phyloP scores from a whole-genome alignment of 2,797 vertebrate species.

The Enteromius thamalakanensis region DNA sequence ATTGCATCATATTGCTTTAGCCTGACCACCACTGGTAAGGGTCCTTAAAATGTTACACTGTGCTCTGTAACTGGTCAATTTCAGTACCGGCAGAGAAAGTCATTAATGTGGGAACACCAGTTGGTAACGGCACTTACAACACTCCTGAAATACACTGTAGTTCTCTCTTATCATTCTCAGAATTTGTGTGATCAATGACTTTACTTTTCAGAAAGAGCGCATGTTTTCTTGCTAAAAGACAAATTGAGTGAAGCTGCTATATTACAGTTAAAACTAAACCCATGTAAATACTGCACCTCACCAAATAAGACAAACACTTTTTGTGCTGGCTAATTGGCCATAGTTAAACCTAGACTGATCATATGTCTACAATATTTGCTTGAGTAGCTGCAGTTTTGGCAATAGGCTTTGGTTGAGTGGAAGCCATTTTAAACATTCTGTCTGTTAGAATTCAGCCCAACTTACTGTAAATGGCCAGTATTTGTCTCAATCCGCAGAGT shows the following conservation, averaged over 20 bases:
- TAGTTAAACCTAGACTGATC: constrained; percentile 13
- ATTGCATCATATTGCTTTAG: constrained; percentile 12
- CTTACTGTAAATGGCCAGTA: constrained; percentile 9
- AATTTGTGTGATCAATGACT: constrained; percentile 55
- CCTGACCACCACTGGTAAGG: background rate
- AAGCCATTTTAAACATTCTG: constrained; percentile 36
- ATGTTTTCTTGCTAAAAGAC: constrained; percentile 58
- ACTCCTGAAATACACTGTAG: constrained; percentile 7
- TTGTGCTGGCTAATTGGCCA: constrained; percentile 30
- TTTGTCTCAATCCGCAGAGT: constrained; percentile 24
- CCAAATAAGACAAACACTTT: constrained; percentile 30
- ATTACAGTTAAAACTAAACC: constrained; percentile 61
- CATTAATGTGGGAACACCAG: background rate
- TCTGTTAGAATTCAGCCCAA: constrained; percentile 25
- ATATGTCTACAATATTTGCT: constrained; percentile 27
- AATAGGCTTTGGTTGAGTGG: constrained; percentile 48
- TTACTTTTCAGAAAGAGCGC: constrained; percentile 67
- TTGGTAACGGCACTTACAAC: background rate
- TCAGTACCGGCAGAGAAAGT: background rate
- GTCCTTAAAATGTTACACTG: constrained; percentile 15
- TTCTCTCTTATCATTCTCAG: background rate
- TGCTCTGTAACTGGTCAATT: background rate
- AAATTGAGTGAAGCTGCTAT: constrained; percentile 70
- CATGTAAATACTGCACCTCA: constrained; percentile 42
- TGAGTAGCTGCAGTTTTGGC: constrained; percentile 32